phyloP scores from a whole-genome alignment of 2,888 invertebrate genomes.

The Trissolcus brochymenae region DNA sequence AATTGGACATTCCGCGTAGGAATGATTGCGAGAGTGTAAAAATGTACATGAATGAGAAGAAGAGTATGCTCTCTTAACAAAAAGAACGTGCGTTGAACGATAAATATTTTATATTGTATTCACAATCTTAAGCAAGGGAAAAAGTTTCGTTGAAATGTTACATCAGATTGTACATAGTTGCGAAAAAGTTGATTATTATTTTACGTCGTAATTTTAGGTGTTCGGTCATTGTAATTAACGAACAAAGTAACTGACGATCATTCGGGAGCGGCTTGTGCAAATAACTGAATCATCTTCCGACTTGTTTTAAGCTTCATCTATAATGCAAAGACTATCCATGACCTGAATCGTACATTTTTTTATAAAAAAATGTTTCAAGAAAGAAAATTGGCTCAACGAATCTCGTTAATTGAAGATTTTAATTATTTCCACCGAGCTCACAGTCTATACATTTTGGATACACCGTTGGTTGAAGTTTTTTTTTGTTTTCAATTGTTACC shows the following conservation, averaged over 20 bases:
- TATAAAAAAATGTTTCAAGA: slow-evolving; percentile 1
- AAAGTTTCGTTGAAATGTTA: neutral
- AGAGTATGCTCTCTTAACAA: slow-evolving; percentile 14
- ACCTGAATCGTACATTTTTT: slow-evolving; percentile 17
- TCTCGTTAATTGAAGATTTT: no score
- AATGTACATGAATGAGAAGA: slow-evolving; percentile 56
- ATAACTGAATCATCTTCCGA: slow-evolving; percentile 23
- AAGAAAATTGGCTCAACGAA: neutral
- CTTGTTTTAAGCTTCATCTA: slow-evolving; percentile 23
- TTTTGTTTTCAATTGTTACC: no score
- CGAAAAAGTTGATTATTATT: neutral
- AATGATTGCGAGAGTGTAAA: slow-evolving; percentile 54
- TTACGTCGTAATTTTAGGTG: neutral
- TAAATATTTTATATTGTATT: neutral
- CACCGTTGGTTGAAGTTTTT: no score
- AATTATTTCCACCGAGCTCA: no score
- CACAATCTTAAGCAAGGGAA: neutral
- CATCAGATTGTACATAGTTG: neutral
- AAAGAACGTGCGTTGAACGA: slow-evolving; percentile 6
- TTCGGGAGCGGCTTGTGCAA: slow-evolving; percentile 26
- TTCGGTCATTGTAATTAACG: neutral
- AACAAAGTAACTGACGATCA: slow-evolving; percentile 24
- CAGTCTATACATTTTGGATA: no score
- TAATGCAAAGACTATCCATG: slow-evolving; percentile 21
- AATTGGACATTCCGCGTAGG: slow-evolving; percentile 23